Percentiles rank a stretch among this genome's conserved stretches.
Conservation (phyloP, 2,888 invertebrate species). For the Euplagia quadripunctaria region DNA sequence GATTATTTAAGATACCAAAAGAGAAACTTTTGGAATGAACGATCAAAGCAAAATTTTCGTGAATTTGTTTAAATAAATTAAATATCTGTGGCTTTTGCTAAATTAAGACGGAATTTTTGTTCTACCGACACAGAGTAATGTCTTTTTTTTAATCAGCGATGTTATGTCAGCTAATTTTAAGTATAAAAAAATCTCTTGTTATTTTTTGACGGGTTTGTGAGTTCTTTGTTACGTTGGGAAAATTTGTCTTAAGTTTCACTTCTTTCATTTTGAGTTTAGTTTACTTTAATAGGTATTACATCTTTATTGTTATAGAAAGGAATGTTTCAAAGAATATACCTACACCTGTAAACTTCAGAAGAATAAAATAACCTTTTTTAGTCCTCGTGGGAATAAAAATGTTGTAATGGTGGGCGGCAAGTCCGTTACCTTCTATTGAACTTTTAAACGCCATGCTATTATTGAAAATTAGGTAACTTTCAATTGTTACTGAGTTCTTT, state of each 20-base stretch:
- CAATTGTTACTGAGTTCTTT: no score
- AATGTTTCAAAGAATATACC: no score
- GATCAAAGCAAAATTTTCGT: slow-evolving; percentile 34
- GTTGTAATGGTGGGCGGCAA: no score
- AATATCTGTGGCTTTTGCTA: slow-evolving; percentile 18
- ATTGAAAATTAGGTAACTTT: no score
- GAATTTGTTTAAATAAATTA: slow-evolving; percentile 30
- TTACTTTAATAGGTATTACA: no score
- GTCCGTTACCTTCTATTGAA: no score
- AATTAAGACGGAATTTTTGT: slow-evolving; percentile 25
- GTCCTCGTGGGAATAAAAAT: no score
- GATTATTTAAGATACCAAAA: slow-evolving; percentile 36
- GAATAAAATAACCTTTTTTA: no score
- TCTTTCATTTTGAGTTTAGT: no score
- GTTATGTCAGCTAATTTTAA: slow-evolving; percentile 15
- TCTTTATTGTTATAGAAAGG: no score
- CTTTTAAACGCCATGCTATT: no score
- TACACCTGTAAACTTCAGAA: no score
- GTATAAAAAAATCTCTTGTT: neutral
- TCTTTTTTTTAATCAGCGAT: slow-evolving; percentile 15
- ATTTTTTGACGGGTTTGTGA: neutral
- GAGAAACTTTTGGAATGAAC: slow-evolving; percentile 31
- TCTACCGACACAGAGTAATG: slow-evolving; percentile 25
- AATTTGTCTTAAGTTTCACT: neutral
- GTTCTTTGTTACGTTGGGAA: neutral